Conservation (phyloP, 2,888 invertebrate genomes). For the Nomada fucata region DNA sequence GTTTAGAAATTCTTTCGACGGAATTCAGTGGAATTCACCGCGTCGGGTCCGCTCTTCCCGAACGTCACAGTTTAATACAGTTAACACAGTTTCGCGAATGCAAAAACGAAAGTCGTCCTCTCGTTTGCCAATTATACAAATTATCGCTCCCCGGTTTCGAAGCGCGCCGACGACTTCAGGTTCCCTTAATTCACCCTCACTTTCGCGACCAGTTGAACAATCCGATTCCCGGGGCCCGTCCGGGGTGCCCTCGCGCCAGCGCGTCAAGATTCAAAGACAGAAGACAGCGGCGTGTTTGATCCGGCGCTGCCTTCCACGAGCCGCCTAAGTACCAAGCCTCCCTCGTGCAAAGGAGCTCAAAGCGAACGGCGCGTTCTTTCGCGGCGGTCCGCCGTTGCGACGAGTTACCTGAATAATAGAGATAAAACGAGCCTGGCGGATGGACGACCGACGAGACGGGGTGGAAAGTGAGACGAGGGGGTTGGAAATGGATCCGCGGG, state of each 20-base stretch:
- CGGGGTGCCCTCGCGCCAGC: slow-evolving; percentile 7
- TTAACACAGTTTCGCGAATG: no score
- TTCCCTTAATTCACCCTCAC: neutral
- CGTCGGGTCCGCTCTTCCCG: slow-evolving; percentile 11
- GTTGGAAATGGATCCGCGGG: slow-evolving; percentile 8
- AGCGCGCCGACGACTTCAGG: neutral
- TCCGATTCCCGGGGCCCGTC: neutral
- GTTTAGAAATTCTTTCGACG: slow-evolving; percentile 34
- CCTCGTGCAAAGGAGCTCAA: slow-evolving; percentile 65
- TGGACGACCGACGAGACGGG: neutral
- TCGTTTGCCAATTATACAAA: neutral
- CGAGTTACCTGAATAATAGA: slow-evolving; percentile 68
- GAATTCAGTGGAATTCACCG: slow-evolving; percentile 38
- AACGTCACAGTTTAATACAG: slow-evolving; percentile 20
- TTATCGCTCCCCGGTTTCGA: neutral
- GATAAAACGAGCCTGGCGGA: slow-evolving; percentile 31
- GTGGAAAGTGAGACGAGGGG: slow-evolving; percentile 14
- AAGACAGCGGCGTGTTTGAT: slow-evolving; percentile 60
- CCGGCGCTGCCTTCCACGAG: slow-evolving; percentile 58
- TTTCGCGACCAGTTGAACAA: slow-evolving; percentile 15
- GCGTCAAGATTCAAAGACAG: slow-evolving; percentile 43
- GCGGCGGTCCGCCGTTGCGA: slow-evolving; percentile 46
- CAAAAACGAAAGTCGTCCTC: no score
- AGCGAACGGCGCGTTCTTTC: slow-evolving; percentile 55
- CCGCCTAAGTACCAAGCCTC: slow-evolving; percentile 57